These are phyloP conservation scores for Trichechus manatus DNA, from an alignment of 2,113 vertebrate species.

Conservation along the genomic window DNA sequence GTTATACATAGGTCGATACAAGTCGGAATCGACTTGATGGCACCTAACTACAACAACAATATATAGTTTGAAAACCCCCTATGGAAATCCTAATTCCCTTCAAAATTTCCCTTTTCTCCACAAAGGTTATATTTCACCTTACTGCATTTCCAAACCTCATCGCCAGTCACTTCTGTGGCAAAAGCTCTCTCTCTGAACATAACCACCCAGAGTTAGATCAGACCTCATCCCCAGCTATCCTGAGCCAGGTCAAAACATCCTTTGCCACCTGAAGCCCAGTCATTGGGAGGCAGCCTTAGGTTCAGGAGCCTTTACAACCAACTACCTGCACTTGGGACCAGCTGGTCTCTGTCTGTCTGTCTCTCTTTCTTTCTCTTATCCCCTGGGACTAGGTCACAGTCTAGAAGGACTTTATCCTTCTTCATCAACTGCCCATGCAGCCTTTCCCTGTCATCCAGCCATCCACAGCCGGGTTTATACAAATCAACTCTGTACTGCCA, in stretches of 20 bases:
- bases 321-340: background rate
- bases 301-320: background rate
- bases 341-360: background rate
- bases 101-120: background rate
- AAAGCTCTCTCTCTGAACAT: too few species aligned
- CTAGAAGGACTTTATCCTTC: background rate
- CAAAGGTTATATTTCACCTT: background rate
- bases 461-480: background rate
- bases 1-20: too few species aligned
- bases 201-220: background rate
- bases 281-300: too few species aligned
- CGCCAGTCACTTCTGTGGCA: background rate
- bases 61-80: background rate
- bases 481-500: background rate
- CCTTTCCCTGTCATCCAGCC: background rate
- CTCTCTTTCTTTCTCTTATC: background rate
- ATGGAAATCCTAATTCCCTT: background rate
- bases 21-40: too few species aligned
- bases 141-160: background rate
- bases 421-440: background rate
- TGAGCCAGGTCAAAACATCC: background rate
- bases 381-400: too few species aligned
- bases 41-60: too few species aligned
- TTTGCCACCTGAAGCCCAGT: background rate
- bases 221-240: background rate